Evolutionary conservation across 2,888 invertebrate genomes (phyloP).

Genomic region (Scotopteryx bipunctaria): DNA sequence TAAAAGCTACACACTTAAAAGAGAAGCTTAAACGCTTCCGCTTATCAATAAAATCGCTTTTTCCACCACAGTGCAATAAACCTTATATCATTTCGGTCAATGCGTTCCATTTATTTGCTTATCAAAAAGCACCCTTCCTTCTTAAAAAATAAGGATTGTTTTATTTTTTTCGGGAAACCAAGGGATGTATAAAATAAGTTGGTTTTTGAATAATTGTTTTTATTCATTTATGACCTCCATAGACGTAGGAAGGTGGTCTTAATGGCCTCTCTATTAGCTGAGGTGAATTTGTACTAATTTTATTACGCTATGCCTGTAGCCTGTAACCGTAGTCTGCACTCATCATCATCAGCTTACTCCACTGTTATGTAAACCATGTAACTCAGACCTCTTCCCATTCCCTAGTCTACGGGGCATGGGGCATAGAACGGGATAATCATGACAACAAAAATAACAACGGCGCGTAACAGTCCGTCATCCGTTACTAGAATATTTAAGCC

Average conservation of each 20-base stretch:
- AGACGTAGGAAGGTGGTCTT: conserved; percentile 67
- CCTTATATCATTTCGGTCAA: conserved; percentile 41
- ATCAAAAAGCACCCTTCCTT: conserved; percentile 41
- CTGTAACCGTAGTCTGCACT: too few relatives aligned
- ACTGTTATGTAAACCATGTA: too few relatives aligned
- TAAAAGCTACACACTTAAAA: conserved; percentile 9
- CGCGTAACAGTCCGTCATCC: too few relatives aligned
- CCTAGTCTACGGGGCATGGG: too few relatives aligned
- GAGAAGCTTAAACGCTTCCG: conserved; percentile 49
- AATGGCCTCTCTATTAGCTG: conserved; percentile 65
- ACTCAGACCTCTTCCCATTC: too few relatives aligned
- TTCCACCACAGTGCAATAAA: conserved; percentile 41
- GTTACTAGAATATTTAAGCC: too few relatives aligned
- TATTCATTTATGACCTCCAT: conserved; percentile 74
- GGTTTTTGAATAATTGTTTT: conserved; percentile 69
- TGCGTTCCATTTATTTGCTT: conserved; percentile 19
- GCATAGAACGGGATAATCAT: too few relatives aligned
- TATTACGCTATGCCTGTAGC: conserved; percentile 48
- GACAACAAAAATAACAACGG: too few relatives aligned
- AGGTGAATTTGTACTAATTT: conserved; percentile 59
- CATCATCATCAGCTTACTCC: too few relatives aligned
- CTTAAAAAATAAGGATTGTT: conserved; percentile 26
- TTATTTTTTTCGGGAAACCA: conserved; percentile 8
- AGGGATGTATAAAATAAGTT: conserved; percentile 38
- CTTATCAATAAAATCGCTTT: conserved; percentile 37